Evolutionary conservation across 2,888 invertebrate species (phyloP), one percentile per base, ranked within the genome.

Genomic region (Parapristionchus giblindavisi): DNA sequence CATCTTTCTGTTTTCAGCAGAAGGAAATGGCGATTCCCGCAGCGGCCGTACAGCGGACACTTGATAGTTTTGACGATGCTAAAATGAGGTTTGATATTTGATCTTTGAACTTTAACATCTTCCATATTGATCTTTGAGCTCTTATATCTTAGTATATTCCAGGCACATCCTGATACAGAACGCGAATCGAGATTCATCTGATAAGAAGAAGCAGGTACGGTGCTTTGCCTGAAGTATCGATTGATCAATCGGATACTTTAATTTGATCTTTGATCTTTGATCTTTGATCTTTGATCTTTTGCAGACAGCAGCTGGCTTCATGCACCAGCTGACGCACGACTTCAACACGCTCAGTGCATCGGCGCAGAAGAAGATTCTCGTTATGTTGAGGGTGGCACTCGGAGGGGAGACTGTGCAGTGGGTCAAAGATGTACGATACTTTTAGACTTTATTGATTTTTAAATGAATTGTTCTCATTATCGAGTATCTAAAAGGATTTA

Each of bases 391-490:
- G 29, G 70, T 70, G 1, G 70, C 56, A 3, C 70, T 70, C 48
- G 56, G 54, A 11, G 70, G 70, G 54, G 70, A 70, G 54, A 56
- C 36, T 24, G 70, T 70, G 24, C 38, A 52, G 36, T 70, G 56
- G 52, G 54, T 70, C 54, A 11, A 51, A 5, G 52, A 70, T 51
- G 70, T 70, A 54, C 70, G 56, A 40, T 52, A 54, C 3, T 3
- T 38, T 58, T 24, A 29, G 14, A 34, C 29, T 58, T 34, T 29
- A 21, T 32, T 34, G 27, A 11, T 56, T 27, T n/a, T 3, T 6
- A n/a, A 4, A 8, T 56, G 8, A 14, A 43, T 43, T 43, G 43
- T 43, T 43, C 11, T 43, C 17, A 17, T 43, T 43, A 43, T 14
- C 43, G n/a, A n/a, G n/a, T n/a, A n/a, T n/a, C n/a, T n/a, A n/a